These are phyloP conservation scores for Caenorhabditis uteleia DNA, from an alignment of 2,888 invertebrate species.

Conservation along the genomic window DNA sequence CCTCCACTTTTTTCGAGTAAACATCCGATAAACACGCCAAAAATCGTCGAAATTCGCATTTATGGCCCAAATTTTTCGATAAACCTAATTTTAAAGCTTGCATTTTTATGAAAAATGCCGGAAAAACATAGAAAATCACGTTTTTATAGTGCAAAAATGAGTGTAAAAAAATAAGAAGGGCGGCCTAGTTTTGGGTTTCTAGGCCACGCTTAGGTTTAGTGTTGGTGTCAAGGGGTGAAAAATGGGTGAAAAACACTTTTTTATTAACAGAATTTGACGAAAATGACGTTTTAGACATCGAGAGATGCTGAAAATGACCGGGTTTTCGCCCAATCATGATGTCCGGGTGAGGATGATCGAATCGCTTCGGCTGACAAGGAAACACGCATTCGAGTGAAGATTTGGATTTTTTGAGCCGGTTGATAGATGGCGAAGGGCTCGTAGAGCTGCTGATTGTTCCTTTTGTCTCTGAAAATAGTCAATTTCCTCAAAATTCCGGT, in stretches of 20 bases:
- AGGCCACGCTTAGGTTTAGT: no score
- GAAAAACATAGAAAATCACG: no score
- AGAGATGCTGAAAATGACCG: constrained; percentile 34
- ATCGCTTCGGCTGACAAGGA: constrained; percentile 36
- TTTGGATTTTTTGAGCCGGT: constrained; percentile 11
- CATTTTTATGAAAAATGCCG: no score
- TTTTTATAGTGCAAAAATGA: no score
- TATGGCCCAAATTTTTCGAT: no score
- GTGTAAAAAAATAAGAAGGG: no score
- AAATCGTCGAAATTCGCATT: constrained; percentile 19
- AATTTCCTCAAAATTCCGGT: background rate
- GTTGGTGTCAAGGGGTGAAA: no score
- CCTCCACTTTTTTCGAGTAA: constrained; percentile 36
- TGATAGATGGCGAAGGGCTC: background rate
- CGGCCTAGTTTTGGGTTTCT: constrained; percentile 4
- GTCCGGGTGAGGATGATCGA: constrained; percentile 8
- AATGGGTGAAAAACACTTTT: constrained; percentile 6
- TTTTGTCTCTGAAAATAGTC: constrained; percentile 24
- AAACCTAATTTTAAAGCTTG: no score
- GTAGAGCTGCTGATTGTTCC: constrained; percentile 17
- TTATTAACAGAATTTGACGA: constrained; percentile 10
- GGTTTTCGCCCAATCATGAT: constrained; percentile 19
- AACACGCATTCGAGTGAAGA: constrained; percentile 31
- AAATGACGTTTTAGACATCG: constrained; percentile 21
- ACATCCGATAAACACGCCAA: constrained; percentile 27